These are phyloP conservation scores for Nyctibius bracteatus DNA, from an alignment of 2,113 vertebrate species.

Conservation along the genomic window DNA sequence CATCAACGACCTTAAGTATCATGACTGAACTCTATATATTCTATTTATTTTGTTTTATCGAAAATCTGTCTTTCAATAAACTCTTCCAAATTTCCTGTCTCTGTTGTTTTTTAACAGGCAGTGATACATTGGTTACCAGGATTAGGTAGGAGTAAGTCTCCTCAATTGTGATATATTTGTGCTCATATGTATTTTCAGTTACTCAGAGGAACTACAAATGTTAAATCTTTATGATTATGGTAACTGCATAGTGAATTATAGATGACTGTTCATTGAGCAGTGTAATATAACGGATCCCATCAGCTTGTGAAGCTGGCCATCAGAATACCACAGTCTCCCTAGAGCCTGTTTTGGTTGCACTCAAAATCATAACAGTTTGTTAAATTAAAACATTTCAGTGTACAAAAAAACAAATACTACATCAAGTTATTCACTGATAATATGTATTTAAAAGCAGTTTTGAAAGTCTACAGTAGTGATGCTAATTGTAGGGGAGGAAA, in stretches of 20 bases:
- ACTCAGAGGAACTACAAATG: neutral
- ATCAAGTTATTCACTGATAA: neutral
- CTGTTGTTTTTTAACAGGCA: neutral
- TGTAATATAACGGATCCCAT: neutral
- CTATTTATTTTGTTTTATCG: neutral
- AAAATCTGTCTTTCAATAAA: neutral
- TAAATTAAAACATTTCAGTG: slow-evolving; percentile 23
- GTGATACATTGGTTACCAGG: neutral
- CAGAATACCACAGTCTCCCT: neutral
- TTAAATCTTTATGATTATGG: slow-evolving; percentile 13
- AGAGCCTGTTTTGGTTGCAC: neutral
- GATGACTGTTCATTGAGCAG: neutral
- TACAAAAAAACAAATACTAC: neutral
- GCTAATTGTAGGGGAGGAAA: neutral
- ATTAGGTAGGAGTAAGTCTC: neutral
- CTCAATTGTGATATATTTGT: neutral
- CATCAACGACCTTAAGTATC: neutral
- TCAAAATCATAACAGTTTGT: neutral
- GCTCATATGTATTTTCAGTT: neutral
- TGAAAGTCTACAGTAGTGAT: neutral
- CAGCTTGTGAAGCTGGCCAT: neutral
- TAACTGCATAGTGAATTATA: slow-evolving; percentile 23
- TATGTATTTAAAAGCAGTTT: neutral
- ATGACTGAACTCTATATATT: neutral
- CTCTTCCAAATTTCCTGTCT: neutral